Evolutionary conservation across 2,888 invertebrate genomes (phyloP).

Genomic region (Folsomia manolachei): DNA sequence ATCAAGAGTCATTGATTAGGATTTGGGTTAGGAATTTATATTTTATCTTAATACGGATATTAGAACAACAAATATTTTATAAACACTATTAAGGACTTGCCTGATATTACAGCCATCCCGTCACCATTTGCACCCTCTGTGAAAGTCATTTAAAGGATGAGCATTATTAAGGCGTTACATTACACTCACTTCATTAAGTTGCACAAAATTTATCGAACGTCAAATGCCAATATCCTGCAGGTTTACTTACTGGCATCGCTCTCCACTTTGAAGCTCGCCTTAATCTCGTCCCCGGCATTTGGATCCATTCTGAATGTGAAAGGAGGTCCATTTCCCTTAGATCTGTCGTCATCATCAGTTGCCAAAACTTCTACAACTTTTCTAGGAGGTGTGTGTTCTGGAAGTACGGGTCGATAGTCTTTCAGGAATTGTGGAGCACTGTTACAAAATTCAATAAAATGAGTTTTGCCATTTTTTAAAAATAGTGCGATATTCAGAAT

Average conservation of each 20-base stretch:
- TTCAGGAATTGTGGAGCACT: constrained; percentile 90
- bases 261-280: constrained; percentile 92
- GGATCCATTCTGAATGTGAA: constrained; percentile 88
- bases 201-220: not conserved
- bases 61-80: not conserved
- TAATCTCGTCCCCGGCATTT: constrained; percentile 87
- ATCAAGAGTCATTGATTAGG: not conserved
- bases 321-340: constrained; percentile 94
- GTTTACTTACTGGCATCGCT: constrained; percentile 81
- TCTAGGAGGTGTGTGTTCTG: constrained; percentile 86
- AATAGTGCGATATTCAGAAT: too few relatives aligned
- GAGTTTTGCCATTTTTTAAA: too few relatives aligned
- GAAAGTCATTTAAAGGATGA: constrained; percentile 41
- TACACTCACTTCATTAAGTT: constrained; percentile 1
- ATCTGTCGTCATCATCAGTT: constrained; percentile 89
- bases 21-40: not conserved
- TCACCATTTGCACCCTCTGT: constrained; percentile 95
- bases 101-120: constrained; percentile 81
- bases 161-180: too few relatives aligned
- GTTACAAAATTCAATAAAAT: too few relatives aligned
- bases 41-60: not conserved
- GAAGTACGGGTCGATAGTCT: constrained; percentile 86
- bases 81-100: not conserved
- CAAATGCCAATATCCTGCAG: too few relatives aligned
- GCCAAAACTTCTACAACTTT: constrained; percentile 84